These are phyloP conservation scores for Aurelia coerulea DNA, from an alignment of 30 jellyfish, hydroid and myxozoan species.

Conservation along the genomic window DNA sequence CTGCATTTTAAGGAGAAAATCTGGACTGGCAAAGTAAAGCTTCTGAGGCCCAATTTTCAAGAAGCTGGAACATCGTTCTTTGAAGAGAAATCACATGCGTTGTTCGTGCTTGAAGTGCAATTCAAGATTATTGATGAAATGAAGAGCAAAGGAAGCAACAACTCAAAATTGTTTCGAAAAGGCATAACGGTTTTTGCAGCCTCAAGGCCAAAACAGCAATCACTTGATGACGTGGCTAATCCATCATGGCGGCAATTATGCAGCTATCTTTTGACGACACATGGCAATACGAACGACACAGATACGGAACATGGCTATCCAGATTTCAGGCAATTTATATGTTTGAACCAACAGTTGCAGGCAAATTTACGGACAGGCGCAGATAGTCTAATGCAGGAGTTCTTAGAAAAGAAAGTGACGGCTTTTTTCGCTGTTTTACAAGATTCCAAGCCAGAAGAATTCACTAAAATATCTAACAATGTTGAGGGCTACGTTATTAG, in stretches of 20 bases:
- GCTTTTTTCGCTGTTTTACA: conserved; percentile 53
- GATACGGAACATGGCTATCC: too few species aligned
- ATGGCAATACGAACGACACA: not conserved
- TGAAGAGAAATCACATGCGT: not conserved
- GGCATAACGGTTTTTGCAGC: conserved; percentile 7
- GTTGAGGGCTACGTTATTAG: conserved; percentile 41
- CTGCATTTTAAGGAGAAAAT: conserved; percentile 46
- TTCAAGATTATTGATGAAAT: conserved; percentile 14
- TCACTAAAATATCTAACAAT: not conserved
- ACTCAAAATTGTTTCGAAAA: not conserved
- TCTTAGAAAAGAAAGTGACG: not conserved
- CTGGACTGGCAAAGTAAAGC: conserved; percentile 41
- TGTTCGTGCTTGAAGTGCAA: conserved; percentile 7
- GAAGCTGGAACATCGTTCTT: not conserved
- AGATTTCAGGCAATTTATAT: not conserved
- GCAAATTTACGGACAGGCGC: not conserved
- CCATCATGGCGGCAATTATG: not conserved
- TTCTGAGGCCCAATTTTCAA: not conserved
- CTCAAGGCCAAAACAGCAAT: not conserved
- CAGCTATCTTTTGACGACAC: not conserved
- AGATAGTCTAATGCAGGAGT: not conserved
- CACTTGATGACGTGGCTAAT: not conserved
- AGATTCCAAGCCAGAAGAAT: not conserved
- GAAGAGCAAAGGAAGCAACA: not conserved
- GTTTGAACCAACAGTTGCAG: not conserved